Evolutionary conservation across 2,888 invertebrate genomes (phyloP).

Genomic region (Caenorhabditis sp.): DNA sequence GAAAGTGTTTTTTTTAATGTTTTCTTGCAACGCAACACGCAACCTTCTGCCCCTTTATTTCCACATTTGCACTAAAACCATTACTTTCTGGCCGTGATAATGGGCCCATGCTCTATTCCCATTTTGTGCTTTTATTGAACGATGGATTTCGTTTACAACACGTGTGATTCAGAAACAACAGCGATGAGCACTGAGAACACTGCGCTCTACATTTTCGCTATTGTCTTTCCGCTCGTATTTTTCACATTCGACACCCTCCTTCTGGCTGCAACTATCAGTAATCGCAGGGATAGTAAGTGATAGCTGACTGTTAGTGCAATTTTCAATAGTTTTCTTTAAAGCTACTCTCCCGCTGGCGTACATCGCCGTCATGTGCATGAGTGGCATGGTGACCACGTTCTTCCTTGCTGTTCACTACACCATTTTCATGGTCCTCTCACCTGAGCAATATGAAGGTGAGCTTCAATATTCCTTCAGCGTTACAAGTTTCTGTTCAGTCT

Average conservation of each 20-base stretch:
- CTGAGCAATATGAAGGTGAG: slow-evolving; percentile 15
- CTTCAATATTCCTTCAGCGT: neutral
- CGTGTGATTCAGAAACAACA: too few species aligned
- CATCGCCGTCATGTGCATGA: slow-evolving; percentile 16
- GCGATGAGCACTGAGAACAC: too few species aligned
- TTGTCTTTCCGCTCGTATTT: neutral
- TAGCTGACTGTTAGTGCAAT: neutral
- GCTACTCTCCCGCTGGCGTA: slow-evolving; percentile 16
- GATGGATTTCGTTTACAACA: too few species aligned
- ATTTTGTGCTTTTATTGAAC: too few species aligned
- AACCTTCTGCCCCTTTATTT: too few species aligned
- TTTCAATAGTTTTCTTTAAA: neutral
- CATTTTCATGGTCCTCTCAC: neutral
- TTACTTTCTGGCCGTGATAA: too few species aligned
- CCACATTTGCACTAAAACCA: too few species aligned
- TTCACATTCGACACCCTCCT: neutral
- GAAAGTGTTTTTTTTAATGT: too few species aligned
- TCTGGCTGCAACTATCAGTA: neutral
- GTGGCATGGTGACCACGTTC: slow-evolving; percentile 7
- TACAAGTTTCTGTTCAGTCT: neutral
- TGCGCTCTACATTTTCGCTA: neutral
- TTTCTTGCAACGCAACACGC: too few species aligned
- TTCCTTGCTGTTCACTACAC: neutral
- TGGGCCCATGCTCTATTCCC: too few species aligned
- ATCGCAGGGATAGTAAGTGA: neutral